Conservation (phyloP, 2,113 vertebrate species). For the Felis chaus region DNA sequence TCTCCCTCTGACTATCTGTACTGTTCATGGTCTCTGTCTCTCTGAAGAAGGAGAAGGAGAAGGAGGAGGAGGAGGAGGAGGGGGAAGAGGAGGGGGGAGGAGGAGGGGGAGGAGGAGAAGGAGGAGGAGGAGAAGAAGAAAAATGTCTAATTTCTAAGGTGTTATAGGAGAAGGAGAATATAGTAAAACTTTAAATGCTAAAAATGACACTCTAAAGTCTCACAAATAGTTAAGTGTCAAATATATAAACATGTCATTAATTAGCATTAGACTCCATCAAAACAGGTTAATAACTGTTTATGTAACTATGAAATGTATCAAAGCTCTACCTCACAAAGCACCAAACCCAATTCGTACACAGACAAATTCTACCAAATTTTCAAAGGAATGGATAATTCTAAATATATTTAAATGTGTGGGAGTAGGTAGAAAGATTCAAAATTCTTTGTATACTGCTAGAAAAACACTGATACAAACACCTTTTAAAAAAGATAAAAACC, state of each 20-base stretch:
- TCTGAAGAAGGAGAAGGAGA: no score
- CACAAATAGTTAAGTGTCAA: background rate
- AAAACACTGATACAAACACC: background rate
- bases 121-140: no score
- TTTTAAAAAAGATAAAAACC: background rate
- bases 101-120: no score
- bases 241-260: background rate
- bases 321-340: background rate
- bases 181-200: background rate
- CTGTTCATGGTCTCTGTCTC: no score
- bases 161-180: background rate
- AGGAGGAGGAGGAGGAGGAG: no score
- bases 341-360: background rate
- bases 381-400: background rate
- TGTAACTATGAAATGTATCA: background rate
- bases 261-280: background rate
- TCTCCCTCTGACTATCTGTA: no score
- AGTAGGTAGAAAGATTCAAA: background rate
- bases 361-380: background rate
- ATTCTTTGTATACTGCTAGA: background rate
- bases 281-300: background rate
- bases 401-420: background rate
- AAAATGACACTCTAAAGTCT: slow-evolving; percentile 15
- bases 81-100: no score
- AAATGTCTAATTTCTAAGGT: background rate